Evolutionary conservation across 2,888 invertebrate species (phyloP).

Genomic region (Plemyria rubiginata): DNA sequence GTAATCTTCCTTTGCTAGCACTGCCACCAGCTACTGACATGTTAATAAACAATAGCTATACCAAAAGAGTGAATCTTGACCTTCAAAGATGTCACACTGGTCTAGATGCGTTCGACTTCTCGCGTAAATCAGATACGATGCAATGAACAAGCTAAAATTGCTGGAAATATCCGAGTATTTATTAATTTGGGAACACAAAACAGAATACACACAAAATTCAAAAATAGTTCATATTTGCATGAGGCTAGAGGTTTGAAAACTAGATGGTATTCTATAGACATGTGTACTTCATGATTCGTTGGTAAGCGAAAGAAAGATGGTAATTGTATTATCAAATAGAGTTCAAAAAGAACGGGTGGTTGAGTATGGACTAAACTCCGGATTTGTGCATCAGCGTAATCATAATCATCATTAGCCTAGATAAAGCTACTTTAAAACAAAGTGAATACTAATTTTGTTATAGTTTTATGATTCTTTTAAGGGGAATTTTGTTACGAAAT

Average conservation of each 20-base stretch:
- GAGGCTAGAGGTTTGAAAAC: too few relatives aligned
- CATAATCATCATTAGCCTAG: slow-evolving; percentile 19
- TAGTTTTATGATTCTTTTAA: not conserved
- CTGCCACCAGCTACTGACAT: slow-evolving; percentile 9
- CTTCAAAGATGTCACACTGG: slow-evolving; percentile 62
- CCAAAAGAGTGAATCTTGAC: slow-evolving; percentile 52
- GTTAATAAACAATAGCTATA: slow-evolving; percentile 3
- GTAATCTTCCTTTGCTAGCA: not conserved
- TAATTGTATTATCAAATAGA: too few relatives aligned
- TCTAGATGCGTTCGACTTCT: slow-evolving; percentile 51
- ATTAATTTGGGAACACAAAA: too few relatives aligned
- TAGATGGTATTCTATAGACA: too few relatives aligned
- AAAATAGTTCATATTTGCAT: too few relatives aligned
- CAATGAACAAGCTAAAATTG: not conserved
- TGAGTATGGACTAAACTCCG: slow-evolving; percentile 5
- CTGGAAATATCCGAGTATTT: too few relatives aligned
- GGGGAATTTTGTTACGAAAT: not conserved
- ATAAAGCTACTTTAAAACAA: not conserved
- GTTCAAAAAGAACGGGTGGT: too few relatives aligned
- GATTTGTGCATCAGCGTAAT: not conserved
- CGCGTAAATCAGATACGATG: slow-evolving; percentile 52
- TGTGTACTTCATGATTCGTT: too few relatives aligned
- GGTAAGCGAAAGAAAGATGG: too few relatives aligned
- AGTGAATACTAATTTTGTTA: slow-evolving; percentile 2
- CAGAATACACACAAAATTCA: too few relatives aligned